Evolutionary conservation across 2,113 vertebrate genomes (phyloP), one percentile per base, ranked within the genome.

Genomic region (Mobula birostris): DNA sequence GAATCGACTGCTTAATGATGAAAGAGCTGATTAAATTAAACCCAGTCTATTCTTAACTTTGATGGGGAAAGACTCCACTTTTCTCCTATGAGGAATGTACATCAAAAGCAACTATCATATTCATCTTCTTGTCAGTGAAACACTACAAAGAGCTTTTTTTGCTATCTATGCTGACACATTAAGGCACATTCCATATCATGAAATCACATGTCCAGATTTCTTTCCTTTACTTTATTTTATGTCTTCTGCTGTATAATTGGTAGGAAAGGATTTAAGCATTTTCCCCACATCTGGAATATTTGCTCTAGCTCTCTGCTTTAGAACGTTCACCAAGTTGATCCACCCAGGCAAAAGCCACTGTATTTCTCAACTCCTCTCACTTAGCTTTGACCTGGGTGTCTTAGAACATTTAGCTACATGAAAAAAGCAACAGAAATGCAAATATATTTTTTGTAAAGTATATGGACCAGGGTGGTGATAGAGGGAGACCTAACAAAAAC

Each of bases 141-240:
- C 68, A 72, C 32, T 92, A 7, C 90, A 92, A 63, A 92, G 61
- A 92, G 21, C 17, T 48, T 3, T 36, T 36, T 40, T 27, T 14
- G 19, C 66, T 72, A 21, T 72, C n/a, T 40, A 15, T 24, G n/a
- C 61, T 29, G 40, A 91, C 14, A 68, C 19, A 63, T 70, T 21
- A 63, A 48, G 15, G 36, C 68, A 19, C 32, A 48, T 93, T 93
- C 90, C 90, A 93, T 74, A 68, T 12, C 19, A 27, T 93, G 66
- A 74, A 93, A 7, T 93, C 66, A 93, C 19, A 36, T 24, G 58
- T 88, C 58, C 63, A 66, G 85, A 88, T 58, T 88, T 61, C 56
- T 87, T 87, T 87, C 83, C 11, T 87, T 61, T n/a, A 61, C 27
- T 88, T 88, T 88, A 63, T n/a, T n/a, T n/a, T 88, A 66, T 58